Evolutionary conservation across 2,888 invertebrate genomes (phyloP).

Genomic region (Drosophila affinis): DNA sequence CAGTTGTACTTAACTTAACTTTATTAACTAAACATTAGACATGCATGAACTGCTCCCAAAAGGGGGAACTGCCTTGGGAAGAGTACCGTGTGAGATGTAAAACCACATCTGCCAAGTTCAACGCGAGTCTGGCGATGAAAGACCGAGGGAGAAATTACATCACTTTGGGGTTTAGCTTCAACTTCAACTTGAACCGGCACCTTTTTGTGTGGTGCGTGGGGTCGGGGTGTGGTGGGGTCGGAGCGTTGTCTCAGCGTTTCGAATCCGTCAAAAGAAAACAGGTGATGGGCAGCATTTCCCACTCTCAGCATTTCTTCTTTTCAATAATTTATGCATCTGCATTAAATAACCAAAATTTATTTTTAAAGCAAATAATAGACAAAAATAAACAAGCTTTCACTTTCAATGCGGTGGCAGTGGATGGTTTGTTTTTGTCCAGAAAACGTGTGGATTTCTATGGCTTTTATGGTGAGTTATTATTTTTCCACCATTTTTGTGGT

Average conservation of each 20-base stretch:
- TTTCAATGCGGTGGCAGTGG: conserved; percentile 58
- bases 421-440: conserved; percentile 20
- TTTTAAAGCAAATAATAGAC: conserved; percentile 53
- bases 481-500: conserved; percentile 29
- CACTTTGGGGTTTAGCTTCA: conserved; percentile 40
- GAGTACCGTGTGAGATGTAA: conserved; percentile 14
- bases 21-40: neutral
- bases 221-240: neutral
- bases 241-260: conserved; percentile 6
- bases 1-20: no score
- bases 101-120: conserved; percentile 60
- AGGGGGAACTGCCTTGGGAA: conserved; percentile 8
- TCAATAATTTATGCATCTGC: conserved; percentile 58
- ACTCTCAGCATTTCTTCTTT: conserved; percentile 11
- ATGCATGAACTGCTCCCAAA: neutral
- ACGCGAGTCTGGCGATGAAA: conserved; percentile 43
- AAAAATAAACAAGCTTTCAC: conserved; percentile 61
- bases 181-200: conserved; percentile 67
- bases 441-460: conserved; percentile 49
- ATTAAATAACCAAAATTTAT: conserved; percentile 24
- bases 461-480: conserved; percentile 43
- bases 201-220: conserved; percentile 19
- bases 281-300: conserved; percentile 39
- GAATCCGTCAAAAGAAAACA: conserved; percentile 17
- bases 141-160: conserved; percentile 62